Evolutionary conservation across 2,888 invertebrate species (phyloP), one percentile per base, ranked within the genome.

Genomic region (Drosophila greeni): DNA sequence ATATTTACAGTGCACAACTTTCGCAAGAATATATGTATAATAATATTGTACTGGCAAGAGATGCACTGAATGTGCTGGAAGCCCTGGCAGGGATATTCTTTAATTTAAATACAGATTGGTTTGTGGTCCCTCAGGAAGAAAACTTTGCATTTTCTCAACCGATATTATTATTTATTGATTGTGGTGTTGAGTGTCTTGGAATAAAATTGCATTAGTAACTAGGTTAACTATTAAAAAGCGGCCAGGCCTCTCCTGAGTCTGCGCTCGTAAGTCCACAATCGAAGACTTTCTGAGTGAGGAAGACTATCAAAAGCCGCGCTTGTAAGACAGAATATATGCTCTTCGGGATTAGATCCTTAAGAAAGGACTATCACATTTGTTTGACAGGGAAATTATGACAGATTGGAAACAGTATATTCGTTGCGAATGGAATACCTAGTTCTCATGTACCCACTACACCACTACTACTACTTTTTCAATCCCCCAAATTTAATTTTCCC

Each of bases 1-100:
- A 79, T 81, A 83, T 81, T 83, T 83, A 73, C 81, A 65, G 66
- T 66, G 62, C 59, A 56, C 77, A 76, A 76, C 77, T 80, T 76
- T 56, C 48, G 39, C 70, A 69, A 77, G 61, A 69, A 68, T 61
- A 68, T 23, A 68, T 61, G 69, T 40, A 23, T 60, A 69, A 64
- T 62, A 64, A 51, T 24, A 52, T 51, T 62, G 42, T 51, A 58
- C 48, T 59, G 69, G 26, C 34, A 29, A 68, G 66, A 68, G 66
- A 67, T 68, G 66, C 47, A 65, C 26, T 53, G 64, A 73, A 51
- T 42, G 16, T 3, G 42, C 24, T 14, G 59, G n/a, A 11, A 34
- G 40, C 11, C 29, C 18, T 24, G 37, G 8, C 53, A 29, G 24
- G 54, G 52, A 61, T 24, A 23, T 40, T 40, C 8, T 24, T 16